A percentile compares a stretch with the other conserved stretches of the same genome.
These are phyloP conservation scores for Benthosema pterotum DNA, from an alignment of 2,797 vertebrate genomes.

Conservation along the genomic window DNA sequence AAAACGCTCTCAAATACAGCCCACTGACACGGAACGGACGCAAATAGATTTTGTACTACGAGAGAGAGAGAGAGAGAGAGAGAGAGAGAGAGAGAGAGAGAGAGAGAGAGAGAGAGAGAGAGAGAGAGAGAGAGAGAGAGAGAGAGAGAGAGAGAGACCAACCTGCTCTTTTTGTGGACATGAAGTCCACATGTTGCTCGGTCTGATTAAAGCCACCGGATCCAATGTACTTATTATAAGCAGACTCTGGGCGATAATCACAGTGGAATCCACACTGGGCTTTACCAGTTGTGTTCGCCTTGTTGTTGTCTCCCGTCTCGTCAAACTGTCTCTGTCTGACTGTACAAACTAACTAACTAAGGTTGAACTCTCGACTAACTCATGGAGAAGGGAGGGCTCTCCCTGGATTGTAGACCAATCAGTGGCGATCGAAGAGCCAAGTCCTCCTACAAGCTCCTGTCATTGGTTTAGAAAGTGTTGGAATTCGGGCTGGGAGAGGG, in stretches of 20 bases:
- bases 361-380: constrained; percentile 61
- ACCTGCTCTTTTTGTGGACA: constrained; percentile 73
- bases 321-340: constrained; percentile 29
- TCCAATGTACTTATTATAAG: constrained; percentile 17
- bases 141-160: constrained; percentile 51
- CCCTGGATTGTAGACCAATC: constrained; percentile 66
- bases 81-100: constrained; percentile 14
- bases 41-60: constrained; percentile 56
- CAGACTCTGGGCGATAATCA: no score
- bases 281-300: background rate
- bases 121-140: constrained; percentile 14
- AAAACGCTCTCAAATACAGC: background rate
- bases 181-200: constrained; percentile 63
- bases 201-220: constrained; percentile 29
- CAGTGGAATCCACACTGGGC: no score
- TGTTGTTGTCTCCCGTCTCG: no score
- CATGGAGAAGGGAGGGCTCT: constrained; percentile 56
- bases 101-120: constrained; percentile 27
- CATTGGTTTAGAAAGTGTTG: constrained; percentile 51
- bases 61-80: constrained; percentile 24
- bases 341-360: constrained; percentile 35
- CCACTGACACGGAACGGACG: constrained; percentile 23
- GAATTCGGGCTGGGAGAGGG: constrained; percentile 33
- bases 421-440: background rate
- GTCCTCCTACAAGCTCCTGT: constrained; percentile 12